Evolutionary conservation across 2,113 vertebrate species (phyloP).

Genomic region (Scalopus aquaticus): DNA sequence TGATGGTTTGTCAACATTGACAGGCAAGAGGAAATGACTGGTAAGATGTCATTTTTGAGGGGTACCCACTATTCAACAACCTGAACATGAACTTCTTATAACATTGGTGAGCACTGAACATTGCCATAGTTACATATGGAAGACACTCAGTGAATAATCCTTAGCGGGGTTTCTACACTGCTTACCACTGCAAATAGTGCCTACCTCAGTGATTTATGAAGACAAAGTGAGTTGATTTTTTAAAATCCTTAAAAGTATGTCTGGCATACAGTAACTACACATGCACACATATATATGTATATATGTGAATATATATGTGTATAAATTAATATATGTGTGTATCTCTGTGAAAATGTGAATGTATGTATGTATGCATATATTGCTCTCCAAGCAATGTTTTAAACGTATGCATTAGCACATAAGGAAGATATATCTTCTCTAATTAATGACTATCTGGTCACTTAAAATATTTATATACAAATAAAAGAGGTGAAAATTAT

Average conservation of each 20-base stretch:
- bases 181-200: background rate
- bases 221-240: background rate
- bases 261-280: background rate
- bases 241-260: background rate
- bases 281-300: no score
- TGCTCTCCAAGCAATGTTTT: background rate
- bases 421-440: background rate
- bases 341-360: background rate
- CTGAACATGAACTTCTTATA: background rate
- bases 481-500: background rate
- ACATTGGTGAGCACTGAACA: background rate
- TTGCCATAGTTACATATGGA: background rate
- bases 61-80: background rate
- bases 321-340: no score
- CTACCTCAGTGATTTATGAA: background rate
- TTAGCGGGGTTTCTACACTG: background rate
- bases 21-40: background rate
- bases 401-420: background rate
- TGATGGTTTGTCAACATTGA: background rate
- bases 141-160: background rate
- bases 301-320: background rate
- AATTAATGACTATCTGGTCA: background rate
- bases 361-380: no score
- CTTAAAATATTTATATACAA: background rate
- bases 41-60: background rate